Evolutionary conservation across 1,140 invertebrate genomes (phyloP), one percentile per base, ranked within the genome.

Genomic region (Prorops nasuta): DNA sequence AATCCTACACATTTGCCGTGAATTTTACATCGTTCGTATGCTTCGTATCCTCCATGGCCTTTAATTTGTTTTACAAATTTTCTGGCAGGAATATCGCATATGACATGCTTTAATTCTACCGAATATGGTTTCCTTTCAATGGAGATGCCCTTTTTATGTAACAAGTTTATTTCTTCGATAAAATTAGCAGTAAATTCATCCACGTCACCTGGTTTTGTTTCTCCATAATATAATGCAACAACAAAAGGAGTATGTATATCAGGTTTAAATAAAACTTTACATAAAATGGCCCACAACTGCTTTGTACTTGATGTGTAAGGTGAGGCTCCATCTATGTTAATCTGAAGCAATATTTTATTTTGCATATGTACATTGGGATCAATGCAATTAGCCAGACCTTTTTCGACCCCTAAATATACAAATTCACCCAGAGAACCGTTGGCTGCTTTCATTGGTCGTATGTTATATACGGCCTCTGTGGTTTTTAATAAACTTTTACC

Each of bases 401-500:
- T 9, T 36, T 2, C 14, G 24, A 51, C 44, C 2, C 49, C 45
- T 20, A 56, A 48, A 40, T 39, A 51, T 0, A 49, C 54, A 19
- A 56, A 44, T 49, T 51, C 31, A 14, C 44, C 45, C 2, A 20
- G n/a, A 0, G 18, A 35, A 4, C 42, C 21, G 14, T 32, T 8
- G 7, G 12, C 14, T 40, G 37, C 35, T 9, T 44, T 24, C 28
- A 49, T 48, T n/a, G 20, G 3, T 37, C 42, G 8, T 38, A 45
- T 56, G 4, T 48, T 12, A 35, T 44, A 51, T 20, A 34, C 34
- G 7, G 45, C 21, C 12, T 7, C 19, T 3, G 34, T 19, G 12
- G 49, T 51, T 21, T 48, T 24, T 17, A 56, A 24, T 49, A 56
- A 56, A 1, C 40, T 51, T 37, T 49, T 48, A 2, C 39, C 22